Percentiles rank a stretch among this genome's conserved stretches.
Conservation (phyloP, 2,113 vertebrate species). For the Gallinago media region DNA sequence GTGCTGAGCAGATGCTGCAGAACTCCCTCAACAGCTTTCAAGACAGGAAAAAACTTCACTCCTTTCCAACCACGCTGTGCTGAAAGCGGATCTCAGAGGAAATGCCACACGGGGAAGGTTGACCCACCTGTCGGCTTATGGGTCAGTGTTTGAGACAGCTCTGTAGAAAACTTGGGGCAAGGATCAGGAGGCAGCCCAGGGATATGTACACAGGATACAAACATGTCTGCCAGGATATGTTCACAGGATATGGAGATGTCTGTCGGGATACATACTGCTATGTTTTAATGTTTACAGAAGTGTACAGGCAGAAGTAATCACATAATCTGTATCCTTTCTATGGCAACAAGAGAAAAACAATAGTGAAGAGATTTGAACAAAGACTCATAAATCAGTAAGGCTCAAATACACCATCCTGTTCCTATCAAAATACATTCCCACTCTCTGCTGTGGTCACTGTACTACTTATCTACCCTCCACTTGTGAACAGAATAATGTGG, state of each 20-base stretch:
- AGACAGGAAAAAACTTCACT: neutral
- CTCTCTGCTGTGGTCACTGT: neutral
- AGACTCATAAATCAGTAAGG: neutral
- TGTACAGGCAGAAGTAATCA: neutral
- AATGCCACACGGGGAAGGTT: neutral
- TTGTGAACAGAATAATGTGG: neutral
- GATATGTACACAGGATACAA: constrained; percentile 25
- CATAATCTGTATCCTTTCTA: constrained; percentile 6
- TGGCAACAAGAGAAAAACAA: constrained; percentile 1
- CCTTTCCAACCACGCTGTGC: neutral
- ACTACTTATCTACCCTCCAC: neutral
- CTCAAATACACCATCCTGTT: neutral
- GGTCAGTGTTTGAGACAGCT: neutral
- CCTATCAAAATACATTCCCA: neutral
- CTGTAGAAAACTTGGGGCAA: neutral
- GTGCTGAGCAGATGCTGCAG: constrained; percentile 5
- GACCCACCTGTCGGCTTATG: neutral
- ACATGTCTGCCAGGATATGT: neutral
- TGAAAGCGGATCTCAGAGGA: constrained; percentile 21
- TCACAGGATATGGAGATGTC: constrained; percentile 25
- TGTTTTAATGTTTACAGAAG: constrained; percentile 3
- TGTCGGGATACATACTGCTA: neutral
- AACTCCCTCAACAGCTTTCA: constrained; percentile 20
- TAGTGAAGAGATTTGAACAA: neutral
- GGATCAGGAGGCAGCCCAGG: neutral